A percentile compares a stretch with the other conserved stretches of the same genome.
These are phyloP conservation scores for Tholera decimalis DNA, from an alignment of 2,888 invertebrate genomes.

Conservation along the genomic window DNA sequence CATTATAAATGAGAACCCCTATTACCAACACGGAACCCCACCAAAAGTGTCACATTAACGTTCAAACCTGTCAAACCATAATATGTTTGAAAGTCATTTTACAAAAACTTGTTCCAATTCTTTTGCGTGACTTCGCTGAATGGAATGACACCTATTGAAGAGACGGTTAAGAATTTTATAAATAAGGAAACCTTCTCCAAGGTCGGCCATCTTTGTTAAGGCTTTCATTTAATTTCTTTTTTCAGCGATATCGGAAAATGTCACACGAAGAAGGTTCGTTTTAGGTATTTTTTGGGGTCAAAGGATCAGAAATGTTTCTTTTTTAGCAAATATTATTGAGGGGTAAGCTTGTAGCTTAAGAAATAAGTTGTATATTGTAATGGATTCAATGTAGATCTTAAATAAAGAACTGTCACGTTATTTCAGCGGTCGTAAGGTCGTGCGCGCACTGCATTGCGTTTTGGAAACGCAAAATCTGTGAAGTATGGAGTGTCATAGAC, in stretches of 20 bases:
- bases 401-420: no score
- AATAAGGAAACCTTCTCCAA: slow-evolving; percentile 57
- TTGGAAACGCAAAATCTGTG: no score
- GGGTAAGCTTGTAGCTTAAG: no score
- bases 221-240: slow-evolving; percentile 34
- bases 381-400: no score
- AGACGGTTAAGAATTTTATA: slow-evolving; percentile 54
- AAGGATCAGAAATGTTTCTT: no score
- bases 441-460: no score
- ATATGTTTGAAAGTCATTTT: slow-evolving; percentile 54
- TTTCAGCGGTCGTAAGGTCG: no score
- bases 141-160: slow-evolving; percentile 63
- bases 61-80: slow-evolving; percentile 30
- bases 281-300: background rate
- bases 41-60: slow-evolving; percentile 40
- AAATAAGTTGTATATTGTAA: no score
- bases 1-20: background rate
- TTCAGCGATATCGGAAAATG: slow-evolving; percentile 36
- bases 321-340: no score
- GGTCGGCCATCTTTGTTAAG: slow-evolving; percentile 47
- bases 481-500: no score
- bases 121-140: slow-evolving; percentile 61
- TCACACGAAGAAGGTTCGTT: slow-evolving; percentile 6
- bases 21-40: slow-evolving; percentile 34
- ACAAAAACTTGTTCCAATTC: slow-evolving; percentile 55